These are phyloP conservation scores for Poecile montanus DNA, from an alignment of 2,797 vertebrate species.

Conservation along the genomic window DNA sequence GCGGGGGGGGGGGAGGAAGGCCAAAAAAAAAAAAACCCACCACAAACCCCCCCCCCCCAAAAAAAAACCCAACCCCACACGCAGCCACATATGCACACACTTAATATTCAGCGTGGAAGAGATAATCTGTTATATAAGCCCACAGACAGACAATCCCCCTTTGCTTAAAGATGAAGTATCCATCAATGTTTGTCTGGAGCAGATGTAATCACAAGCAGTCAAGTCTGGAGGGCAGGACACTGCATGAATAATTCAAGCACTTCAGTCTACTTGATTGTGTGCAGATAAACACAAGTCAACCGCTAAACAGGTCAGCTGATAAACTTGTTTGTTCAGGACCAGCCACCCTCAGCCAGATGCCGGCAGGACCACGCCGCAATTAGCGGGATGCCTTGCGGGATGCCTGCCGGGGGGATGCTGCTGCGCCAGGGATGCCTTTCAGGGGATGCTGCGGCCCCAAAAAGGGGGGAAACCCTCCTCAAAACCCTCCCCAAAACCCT, in stretches of 20 bases:
- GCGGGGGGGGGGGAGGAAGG: too few species aligned
- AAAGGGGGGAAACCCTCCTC: background rate
- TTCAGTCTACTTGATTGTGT: constrained; percentile 82
- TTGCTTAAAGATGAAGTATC: constrained; percentile 78
- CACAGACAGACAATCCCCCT: constrained; percentile 62
- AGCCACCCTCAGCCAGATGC: constrained; percentile 72
- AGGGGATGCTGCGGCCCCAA: background rate
- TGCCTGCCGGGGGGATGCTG: background rate
- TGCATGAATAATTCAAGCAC: constrained; percentile 88
- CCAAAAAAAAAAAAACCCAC: too few species aligned
- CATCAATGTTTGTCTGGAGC: constrained; percentile 83
- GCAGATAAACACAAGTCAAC: constrained; percentile 90
- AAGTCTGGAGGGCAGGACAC: constrained; percentile 86
- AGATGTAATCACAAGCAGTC: constrained; percentile 90
- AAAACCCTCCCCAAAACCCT: background rate
- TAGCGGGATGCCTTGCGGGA: constrained; percentile 39
- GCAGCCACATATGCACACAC: constrained; percentile 31
- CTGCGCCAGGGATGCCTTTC: background rate
- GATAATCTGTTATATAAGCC: constrained; percentile 74
- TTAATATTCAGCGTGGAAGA: constrained; percentile 59
- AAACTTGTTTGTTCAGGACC: constrained; percentile 87
- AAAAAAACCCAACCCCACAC: background rate
- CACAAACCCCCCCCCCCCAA: too few species aligned
- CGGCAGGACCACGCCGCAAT: constrained; percentile 66
- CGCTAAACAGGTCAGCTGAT: constrained; percentile 88